A percentile compares a stretch with the other conserved stretches of the same genome.
Evolutionary conservation across 2,113 vertebrate genomes (phyloP).

Genomic region (Paralichthys olivaceus): DNA sequence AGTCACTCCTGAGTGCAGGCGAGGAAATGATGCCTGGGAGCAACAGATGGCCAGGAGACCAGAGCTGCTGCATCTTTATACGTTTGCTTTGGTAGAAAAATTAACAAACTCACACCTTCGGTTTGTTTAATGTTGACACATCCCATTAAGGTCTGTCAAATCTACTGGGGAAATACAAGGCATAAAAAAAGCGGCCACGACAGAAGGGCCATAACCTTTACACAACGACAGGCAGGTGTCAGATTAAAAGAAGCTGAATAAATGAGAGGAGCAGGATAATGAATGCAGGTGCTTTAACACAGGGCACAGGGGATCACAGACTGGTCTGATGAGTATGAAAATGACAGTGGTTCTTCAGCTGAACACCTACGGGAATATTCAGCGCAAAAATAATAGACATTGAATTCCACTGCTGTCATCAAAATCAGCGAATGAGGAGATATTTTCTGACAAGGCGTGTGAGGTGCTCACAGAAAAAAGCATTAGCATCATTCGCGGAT

Average conservation of each 20-base stretch:
- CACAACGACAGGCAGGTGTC: neutral
- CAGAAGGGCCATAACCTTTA: too few relatives aligned
- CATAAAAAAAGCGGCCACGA: neutral
- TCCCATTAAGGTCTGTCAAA: neutral
- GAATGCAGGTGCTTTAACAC: neutral
- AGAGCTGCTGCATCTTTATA: neutral
- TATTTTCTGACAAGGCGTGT: too few relatives aligned
- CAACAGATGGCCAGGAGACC: slow-evolving; percentile 36
- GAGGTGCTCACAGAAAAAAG: too few relatives aligned
- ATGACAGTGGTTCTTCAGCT: too few relatives aligned
- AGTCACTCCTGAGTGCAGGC: slow-evolving; percentile 3
- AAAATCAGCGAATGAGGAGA: too few relatives aligned
- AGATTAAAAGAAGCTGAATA: neutral
- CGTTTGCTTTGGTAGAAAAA: neutral
- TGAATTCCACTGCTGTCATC: too few relatives aligned
- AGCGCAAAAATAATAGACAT: too few relatives aligned
- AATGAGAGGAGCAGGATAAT: neutral
- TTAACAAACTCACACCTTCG: too few relatives aligned
- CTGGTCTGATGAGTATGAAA: too few relatives aligned
- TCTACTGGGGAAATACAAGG: neutral
- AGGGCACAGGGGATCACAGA: too few relatives aligned
- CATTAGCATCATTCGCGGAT: too few relatives aligned
- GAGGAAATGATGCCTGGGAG: neutral
- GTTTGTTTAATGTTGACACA: neutral
- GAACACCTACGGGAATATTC: too few relatives aligned